Evolutionary conservation across 2,113 vertebrate genomes (phyloP).

Genomic region (Synchiropus splendidus): DNA sequence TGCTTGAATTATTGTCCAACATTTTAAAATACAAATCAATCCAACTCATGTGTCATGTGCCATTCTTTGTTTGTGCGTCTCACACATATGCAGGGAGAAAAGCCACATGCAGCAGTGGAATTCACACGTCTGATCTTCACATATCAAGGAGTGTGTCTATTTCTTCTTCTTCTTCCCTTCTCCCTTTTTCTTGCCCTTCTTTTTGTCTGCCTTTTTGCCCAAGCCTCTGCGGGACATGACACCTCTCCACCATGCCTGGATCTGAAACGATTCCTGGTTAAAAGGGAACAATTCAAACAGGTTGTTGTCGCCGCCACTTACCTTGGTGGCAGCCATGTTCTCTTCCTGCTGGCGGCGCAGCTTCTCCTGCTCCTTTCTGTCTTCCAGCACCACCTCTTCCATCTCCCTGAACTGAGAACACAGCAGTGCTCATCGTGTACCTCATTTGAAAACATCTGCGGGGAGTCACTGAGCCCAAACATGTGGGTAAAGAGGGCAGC

Average conservation of each 20-base stretch:
- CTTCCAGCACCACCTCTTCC: slow-evolving; percentile 42
- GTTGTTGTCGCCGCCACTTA: slow-evolving; percentile 10
- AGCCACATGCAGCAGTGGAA: slow-evolving; percentile 17
- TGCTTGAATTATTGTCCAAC: too few species aligned
- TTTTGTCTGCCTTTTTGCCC: slow-evolving; percentile 20
- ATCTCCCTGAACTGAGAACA: slow-evolving; percentile 34
- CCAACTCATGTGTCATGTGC: too few species aligned
- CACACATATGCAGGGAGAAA: background rate
- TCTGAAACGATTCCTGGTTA: slow-evolving; percentile 11
- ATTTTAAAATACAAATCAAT: too few species aligned
- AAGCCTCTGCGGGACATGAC: slow-evolving; percentile 41
- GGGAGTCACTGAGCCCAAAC: too few species aligned
- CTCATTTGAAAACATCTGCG: too few species aligned
- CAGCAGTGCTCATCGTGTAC: too few species aligned
- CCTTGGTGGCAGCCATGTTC: slow-evolving; percentile 29
- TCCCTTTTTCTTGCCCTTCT: slow-evolving; percentile 39
- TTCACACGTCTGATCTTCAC: too few species aligned
- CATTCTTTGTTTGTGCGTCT: too few species aligned
- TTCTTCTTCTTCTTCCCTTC: slow-evolving; percentile 24
- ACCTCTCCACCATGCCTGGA: slow-evolving; percentile 54
- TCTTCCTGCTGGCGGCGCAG: slow-evolving; percentile 10
- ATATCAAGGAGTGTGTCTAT: too few species aligned
- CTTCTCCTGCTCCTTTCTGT: slow-evolving; percentile 36
- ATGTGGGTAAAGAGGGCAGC: too few species aligned
- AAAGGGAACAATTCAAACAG: background rate